Evolutionary conservation across 1,140 invertebrate species (phyloP).

Genomic region (Panagrolaimus sp.): DNA sequence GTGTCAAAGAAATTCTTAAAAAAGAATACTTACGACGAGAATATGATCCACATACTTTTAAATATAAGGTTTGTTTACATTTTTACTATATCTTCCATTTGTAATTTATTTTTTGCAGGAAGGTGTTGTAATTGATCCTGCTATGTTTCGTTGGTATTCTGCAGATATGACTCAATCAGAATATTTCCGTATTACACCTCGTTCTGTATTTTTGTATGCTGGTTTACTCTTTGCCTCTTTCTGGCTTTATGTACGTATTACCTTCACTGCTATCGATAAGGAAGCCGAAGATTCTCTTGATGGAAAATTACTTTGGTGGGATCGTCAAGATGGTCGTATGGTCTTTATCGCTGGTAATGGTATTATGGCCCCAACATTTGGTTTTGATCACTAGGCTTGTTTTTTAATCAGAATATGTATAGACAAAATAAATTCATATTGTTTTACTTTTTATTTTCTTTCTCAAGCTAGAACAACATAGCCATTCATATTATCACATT

Average conservation of each 20-base stretch:
- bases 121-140: constrained; percentile 56
- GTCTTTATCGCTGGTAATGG: constrained; percentile 44
- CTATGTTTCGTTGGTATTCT: constrained; percentile 59
- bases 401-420: neutral
- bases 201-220: constrained; percentile 51
- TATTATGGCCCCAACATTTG: constrained; percentile 38
- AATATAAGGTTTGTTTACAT: constrained; percentile 51
- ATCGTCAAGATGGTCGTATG: constrained; percentile 43
- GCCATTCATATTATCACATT: too few species aligned
- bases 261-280: constrained; percentile 37
- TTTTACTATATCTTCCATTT: neutral
- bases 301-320: constrained; percentile 57
- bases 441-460: too few species aligned
- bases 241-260: constrained; percentile 49
- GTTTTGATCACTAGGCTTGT: constrained; percentile 40
- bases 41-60: constrained; percentile 56
- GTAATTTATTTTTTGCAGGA: constrained; percentile 31
- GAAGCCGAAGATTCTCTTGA: constrained; percentile 47
- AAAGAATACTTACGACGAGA: constrained; percentile 58
- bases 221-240: constrained; percentile 41
- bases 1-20: constrained; percentile 59
- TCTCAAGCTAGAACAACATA: too few species aligned
- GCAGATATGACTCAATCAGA: constrained; percentile 58
- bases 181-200: constrained; percentile 52
- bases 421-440: too few species aligned